Conservation (phyloP, 2,113 vertebrate genomes). For the Pelodiscus sinensis region DNA sequence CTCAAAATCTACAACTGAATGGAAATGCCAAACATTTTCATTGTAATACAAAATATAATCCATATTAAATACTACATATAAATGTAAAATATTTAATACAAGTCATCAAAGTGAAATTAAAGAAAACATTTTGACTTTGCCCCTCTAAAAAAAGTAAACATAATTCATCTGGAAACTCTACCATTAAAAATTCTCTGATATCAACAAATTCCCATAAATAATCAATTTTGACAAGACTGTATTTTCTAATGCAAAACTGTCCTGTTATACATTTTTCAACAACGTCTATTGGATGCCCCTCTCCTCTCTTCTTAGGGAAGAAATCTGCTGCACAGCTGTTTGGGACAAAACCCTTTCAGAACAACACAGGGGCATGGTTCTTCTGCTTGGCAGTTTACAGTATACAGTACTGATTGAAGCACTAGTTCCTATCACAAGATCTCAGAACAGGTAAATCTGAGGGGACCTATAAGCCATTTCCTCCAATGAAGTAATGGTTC, state of each 20-base stretch:
- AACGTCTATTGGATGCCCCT: not conserved
- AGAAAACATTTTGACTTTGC: not conserved
- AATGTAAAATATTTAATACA: not conserved
- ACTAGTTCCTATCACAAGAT: not conserved
- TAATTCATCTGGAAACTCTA: accelerated
- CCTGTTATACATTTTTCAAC: not conserved
- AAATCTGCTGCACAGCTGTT: not conserved
- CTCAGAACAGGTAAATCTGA: not conserved
- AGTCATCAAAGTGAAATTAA: not conserved
- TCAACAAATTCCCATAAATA: accelerated
- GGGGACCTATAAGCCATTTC: not conserved
- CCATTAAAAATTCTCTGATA: accelerated
- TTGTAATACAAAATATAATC: not conserved
- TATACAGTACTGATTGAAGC: not conserved
- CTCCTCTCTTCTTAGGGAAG: not conserved
- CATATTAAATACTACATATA: not conserved
- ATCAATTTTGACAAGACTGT: not conserved
- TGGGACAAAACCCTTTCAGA: not conserved
- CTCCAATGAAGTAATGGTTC: not conserved
- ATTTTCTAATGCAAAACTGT: accelerated
- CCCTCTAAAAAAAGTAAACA: not conserved
- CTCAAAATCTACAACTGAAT: not conserved
- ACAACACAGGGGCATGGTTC: not conserved
- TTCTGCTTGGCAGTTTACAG: not conserved
- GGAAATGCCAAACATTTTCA: not conserved